A percentile compares a stretch with the other conserved stretches of the same genome.
Conservation (phyloP, 2,888 invertebrate genomes). For the Himalopsyche kuldschensis region DNA sequence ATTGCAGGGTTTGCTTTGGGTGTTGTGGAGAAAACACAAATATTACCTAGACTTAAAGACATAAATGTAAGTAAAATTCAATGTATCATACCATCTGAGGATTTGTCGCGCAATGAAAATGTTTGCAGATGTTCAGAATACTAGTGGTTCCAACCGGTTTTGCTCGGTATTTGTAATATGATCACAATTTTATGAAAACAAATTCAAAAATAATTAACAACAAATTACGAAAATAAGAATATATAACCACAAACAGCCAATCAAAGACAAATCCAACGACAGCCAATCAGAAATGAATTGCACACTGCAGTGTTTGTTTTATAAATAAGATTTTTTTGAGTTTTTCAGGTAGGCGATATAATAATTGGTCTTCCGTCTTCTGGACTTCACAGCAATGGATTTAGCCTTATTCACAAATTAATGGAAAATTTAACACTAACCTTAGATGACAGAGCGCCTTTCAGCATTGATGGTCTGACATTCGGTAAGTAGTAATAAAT, state of each 20-base stretch:
- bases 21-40: constrained; percentile 75
- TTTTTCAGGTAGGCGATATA: constrained; percentile 67
- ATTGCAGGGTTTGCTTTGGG: constrained; percentile 96
- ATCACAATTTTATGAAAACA: no score
- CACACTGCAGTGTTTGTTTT: not conserved
- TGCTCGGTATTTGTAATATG: no score
- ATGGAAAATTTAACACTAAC: constrained; percentile 70
- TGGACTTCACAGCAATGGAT: constrained; percentile 97
- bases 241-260: no score
- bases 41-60: constrained; percentile 73
- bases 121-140: no score
- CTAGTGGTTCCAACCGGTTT: no score
- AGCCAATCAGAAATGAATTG: no score
- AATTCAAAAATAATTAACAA: no score
- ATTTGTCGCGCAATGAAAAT: no score
- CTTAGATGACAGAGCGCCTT: constrained; percentile 70
- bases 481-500: constrained; percentile 60
- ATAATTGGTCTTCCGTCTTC: constrained; percentile 88
- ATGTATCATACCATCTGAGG: no score
- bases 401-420: constrained; percentile 87
- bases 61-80: constrained; percentile 54
- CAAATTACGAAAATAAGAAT: no score
- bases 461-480: constrained; percentile 68
- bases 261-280: no score
- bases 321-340: not conserved